Base-by-base conservation (phyloP, 2,113 vertebrate species). In the Paramormyrops kingsleyae region DNA sequence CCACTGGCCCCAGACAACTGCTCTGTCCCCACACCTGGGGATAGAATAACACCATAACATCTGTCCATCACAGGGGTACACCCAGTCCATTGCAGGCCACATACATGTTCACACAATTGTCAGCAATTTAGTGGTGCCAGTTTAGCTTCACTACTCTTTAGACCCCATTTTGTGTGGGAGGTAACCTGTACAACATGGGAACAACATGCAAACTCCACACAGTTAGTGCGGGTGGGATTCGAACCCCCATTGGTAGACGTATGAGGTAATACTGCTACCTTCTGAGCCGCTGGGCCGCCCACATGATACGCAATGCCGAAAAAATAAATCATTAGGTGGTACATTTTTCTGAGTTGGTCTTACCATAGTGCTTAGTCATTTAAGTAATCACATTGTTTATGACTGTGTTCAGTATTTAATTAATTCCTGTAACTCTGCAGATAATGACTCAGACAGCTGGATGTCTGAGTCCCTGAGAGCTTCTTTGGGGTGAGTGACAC, bases 1-100 rank as follows among this genome's bases (percentile, higher is more conserved):
- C 96, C 96, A 96, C 93, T 97, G 96, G 92, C 62, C 90, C 74
- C 84, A 87, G 89, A 80, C 91, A 87, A 89, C 77, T 24, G 80
- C 84, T 66, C 91, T 87, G 85, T 53, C 88, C 70, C 88, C 21
- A 59, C 80, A 19, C 35, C 83, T 13, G n/a, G n/a, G n/a, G n/a
- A n/a, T 52, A 59, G 56, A 27, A 59, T 21, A 44, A 31, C 17
- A 9, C 49, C 53, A 53, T 31, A 19, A 19, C 17, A 17, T 53
- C 17, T 17, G 5, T 62, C 56, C 56, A 66, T 66, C 59, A 27
- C n/a, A 66, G 24, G 59, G 62, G 10, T 3, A 27, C 62, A 27
- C 3, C 9, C 62, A 31, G 62, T 27, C n/a, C 62, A 66, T 27
- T 24, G 24, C 8, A 66, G 59, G n/a, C 0, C n/a, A 66, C 56